These are phyloP conservation scores for Phalacrocorax aristotelis DNA, from an alignment of 2,113 vertebrate genomes.

Conservation along the genomic window DNA sequence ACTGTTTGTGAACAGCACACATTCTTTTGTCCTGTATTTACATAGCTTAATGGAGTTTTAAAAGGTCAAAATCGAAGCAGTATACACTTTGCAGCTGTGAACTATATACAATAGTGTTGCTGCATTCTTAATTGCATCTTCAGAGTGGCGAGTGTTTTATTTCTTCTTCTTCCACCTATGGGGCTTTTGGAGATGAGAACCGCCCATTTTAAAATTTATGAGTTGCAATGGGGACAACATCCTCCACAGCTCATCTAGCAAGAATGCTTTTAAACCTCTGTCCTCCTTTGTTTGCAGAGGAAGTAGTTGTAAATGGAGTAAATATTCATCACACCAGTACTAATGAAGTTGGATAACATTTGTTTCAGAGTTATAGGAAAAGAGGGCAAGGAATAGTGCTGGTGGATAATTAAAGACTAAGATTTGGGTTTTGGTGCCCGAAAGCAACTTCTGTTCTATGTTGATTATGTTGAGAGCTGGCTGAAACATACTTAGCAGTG, in stretches of 20 bases:
- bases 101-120: conserved; percentile 2
- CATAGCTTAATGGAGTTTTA: conserved; percentile 75
- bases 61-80: conserved; percentile 70
- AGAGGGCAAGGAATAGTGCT: neutral
- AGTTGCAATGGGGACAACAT: neutral
- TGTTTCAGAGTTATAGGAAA: neutral
- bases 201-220: neutral
- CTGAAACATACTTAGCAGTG: neutral
- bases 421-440: neutral
- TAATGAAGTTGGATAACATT: neutral
- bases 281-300: neutral
- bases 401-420: neutral
- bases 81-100: conserved; percentile 49
- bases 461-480: neutral
- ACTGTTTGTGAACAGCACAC: conserved; percentile 52
- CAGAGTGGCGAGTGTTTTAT: neutral
- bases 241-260: neutral
- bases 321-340: neutral
- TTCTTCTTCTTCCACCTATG: neutral
- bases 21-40: conserved; percentile 70
- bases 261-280: neutral
- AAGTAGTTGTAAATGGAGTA: neutral
- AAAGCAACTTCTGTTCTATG: neutral
- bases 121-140: conserved; percentile 60
- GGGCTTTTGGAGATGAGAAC: neutral